Conservation (phyloP, 2,113 vertebrate species). For the Myanophis thanlyinensis region DNA sequence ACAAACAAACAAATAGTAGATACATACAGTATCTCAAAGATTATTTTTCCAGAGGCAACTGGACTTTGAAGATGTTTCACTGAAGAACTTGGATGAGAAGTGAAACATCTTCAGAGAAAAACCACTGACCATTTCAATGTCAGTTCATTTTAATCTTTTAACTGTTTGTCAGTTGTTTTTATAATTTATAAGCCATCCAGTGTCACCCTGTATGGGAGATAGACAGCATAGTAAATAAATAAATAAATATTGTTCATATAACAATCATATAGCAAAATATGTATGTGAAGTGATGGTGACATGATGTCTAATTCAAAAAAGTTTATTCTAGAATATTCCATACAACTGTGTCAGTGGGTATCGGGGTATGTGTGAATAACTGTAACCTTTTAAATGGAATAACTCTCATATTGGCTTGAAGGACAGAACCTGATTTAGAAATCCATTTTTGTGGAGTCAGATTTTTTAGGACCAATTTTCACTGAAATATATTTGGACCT, state of each 20-base stretch:
- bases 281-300: neutral
- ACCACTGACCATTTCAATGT: neutral
- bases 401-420: neutral
- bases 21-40: no score
- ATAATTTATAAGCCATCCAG: neutral
- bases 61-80: no score
- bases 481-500: neutral
- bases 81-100: no score
- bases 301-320: neutral
- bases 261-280: slow-evolving; percentile 1
- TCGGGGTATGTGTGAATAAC: neutral
- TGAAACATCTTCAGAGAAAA: no score
- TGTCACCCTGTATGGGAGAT: neutral
- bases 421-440: neutral
- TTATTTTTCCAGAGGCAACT: no score
- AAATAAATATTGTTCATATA: neutral
- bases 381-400: neutral
- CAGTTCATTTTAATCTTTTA: neutral
- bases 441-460: neutral
- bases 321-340: neutral
- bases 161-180: neutral
- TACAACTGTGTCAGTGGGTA: neutral
- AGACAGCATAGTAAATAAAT: neutral
- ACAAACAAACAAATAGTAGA: no score
- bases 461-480: neutral